Base-by-base conservation (phyloP, 2,888 invertebrate genomes). In the Drosophila hamatofila region DNA sequence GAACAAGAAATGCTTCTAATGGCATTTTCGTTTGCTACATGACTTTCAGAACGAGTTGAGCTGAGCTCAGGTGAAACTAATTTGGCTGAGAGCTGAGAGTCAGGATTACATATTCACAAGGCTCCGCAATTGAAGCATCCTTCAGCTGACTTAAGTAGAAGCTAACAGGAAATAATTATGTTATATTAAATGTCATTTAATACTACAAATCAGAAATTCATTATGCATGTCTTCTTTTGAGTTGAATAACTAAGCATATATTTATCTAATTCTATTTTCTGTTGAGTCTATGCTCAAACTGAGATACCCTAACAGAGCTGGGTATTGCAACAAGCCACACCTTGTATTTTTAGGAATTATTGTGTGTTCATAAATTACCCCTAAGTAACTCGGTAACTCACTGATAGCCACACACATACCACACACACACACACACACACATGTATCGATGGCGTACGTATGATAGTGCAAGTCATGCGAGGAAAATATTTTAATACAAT, bases 391-490 rank as follows among this genome's bases (percentile, higher is more conserved):
- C 67, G 25, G 23, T n/a, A 71, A 56, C 67, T 67, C 56, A 78
- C 56, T 65, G 69, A 56, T 52, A 62, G 39, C 42, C 27, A 55
- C 33, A 59, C 23, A 44, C 42, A 57, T 25, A 56, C 23, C 27
- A 56, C 23, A 39, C 23, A n/a, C 39, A 41, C 18, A 41, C 41
- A 4, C 41, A 21, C 41, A 41, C 30, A 52, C 11, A 48, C 55
- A 55, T 27, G n/a, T 21, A 55, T 39, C 71, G 42, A 64, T 68
- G 65, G 44, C 25, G 55, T 61, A 42, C 16, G 59, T 58, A 42
- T 66, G 66, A 68, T 76, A 74, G 67, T 75, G 70, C 78, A 77
- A 82, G 85, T 86, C 85, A 86, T 87, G 75, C 71, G 78, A 76
- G 60, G 66, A 67, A 83, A 81, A 68, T 66, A 63, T 67, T 71